Evolutionary conservation across 1,140 invertebrate genomes (phyloP), one percentile per base, ranked within the genome.

Genomic region (Coptotermes formosanus): DNA sequence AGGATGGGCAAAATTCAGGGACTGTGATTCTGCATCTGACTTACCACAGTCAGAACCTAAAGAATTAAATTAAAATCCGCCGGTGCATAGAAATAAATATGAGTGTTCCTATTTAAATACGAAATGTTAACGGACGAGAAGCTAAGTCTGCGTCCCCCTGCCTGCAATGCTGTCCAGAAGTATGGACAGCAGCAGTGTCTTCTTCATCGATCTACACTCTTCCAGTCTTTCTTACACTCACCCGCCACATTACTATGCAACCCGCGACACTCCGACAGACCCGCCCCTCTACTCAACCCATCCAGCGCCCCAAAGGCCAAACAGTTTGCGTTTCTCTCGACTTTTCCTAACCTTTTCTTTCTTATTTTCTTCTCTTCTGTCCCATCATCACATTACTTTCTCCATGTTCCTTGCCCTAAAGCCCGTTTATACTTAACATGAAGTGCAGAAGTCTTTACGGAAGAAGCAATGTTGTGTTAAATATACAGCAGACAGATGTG

Each of bases 241-340:
- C 25, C 19, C n/a, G 64, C 8, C 64, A 30, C 64, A 75, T 75
- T 75, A 75, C 64, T 75, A 75, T 75, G 64, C 64, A 75, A 75
- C 64, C 64, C 64, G 64, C 64, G 64, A 75, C 64, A 75, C 64
- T 25, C 64, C 64, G 64, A 30, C 64, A 30, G 2, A 75, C 25
- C 64, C n/a, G 6, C 64, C 64, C n/a, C 64, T 30, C 64, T 2
- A 30, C 64, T 75, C 64, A 75, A n/a, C 64, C 64, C 64, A 6
- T 75, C 14, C 64, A 7, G n/a, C n/a, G 64, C 64, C 64, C 59
- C 64, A 75, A 75, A 75, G 64, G 25, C n/a, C 64, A 75, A 75
- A 75, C 64, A 75, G 64, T 75, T 75, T 75, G 64, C 64, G 64
- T 75, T 75, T 75, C 64, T n/a, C 64, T 75, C 64, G 25, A 75